Evolutionary conservation across 2,888 invertebrate species (phyloP).

Genomic region (Syritta pipiens): DNA sequence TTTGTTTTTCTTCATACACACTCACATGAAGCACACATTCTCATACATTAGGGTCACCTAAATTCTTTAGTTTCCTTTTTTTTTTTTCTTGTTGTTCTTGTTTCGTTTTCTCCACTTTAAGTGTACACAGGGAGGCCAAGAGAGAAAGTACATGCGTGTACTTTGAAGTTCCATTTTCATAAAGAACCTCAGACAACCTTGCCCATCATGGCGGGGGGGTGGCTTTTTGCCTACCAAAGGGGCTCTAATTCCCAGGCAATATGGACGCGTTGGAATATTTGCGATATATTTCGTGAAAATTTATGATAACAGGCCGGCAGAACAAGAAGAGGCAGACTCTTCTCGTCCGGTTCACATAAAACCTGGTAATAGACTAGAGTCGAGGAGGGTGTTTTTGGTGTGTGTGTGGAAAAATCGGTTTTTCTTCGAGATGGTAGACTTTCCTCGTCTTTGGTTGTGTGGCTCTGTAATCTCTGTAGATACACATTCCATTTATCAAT

Average conservation of each 20-base stretch:
- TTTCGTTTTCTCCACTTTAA: neutral
- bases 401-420: neutral
- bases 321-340: neutral
- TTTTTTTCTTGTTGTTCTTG: too few relatives aligned
- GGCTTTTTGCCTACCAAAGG: neutral
- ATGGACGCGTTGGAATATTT: constrained; percentile 26
- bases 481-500: too few relatives aligned
- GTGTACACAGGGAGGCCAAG: neutral
- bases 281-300: constrained; percentile 33
- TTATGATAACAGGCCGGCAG: constrained; percentile 20
- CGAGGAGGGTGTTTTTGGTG: neutral
- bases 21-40: neutral
- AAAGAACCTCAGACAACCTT: constrained; percentile 3
- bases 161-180: constrained; percentile 56
- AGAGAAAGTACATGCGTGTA: constrained; percentile 28
- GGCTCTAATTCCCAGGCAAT: neutral
- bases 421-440: too few relatives aligned
- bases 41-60: constrained; percentile 44
- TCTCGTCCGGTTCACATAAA: constrained; percentile 37
- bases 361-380: constrained; percentile 30
- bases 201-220: neutral
- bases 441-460: too few relatives aligned
- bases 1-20: neutral
- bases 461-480: too few relatives aligned
- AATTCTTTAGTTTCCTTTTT: too few relatives aligned